phyloP scores from a whole-genome alignment of 2,113 vertebrate genomes.

The Rhizomys pruinosus region DNA sequence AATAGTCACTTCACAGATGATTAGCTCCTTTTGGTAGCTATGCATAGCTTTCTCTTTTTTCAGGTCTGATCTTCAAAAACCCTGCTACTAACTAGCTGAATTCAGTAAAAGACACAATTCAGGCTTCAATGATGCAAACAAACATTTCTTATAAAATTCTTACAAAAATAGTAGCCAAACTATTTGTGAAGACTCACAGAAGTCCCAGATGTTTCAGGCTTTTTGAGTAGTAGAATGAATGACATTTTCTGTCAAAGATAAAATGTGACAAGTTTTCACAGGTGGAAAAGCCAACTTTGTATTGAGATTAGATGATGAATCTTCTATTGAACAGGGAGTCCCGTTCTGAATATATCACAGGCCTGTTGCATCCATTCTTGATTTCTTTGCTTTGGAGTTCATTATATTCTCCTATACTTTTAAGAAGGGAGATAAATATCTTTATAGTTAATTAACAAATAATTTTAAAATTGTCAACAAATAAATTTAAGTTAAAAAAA shows the following conservation, averaged over 20 bases:
- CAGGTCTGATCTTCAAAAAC: background rate
- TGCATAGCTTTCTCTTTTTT: background rate
- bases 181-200: background rate
- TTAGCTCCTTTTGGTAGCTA: background rate
- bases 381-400: no score
- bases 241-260: background rate
- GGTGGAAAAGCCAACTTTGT: background rate
- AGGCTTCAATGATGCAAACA: background rate
- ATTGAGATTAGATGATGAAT: no score
- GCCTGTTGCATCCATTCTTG: background rate
- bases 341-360: no score
- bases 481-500: no score
- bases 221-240: background rate
- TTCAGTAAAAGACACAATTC: background rate
- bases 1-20: background rate
- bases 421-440: background rate
- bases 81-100: background rate
- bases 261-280: background rate
- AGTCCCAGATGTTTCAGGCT: background rate
- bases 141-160: background rate
- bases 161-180: background rate
- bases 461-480: no score
- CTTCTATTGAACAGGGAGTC: background rate
- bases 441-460: background rate
- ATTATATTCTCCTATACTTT: background rate